Conservation (phyloP, 2,113 vertebrate species). For the Hoplias malabaricus region DNA sequence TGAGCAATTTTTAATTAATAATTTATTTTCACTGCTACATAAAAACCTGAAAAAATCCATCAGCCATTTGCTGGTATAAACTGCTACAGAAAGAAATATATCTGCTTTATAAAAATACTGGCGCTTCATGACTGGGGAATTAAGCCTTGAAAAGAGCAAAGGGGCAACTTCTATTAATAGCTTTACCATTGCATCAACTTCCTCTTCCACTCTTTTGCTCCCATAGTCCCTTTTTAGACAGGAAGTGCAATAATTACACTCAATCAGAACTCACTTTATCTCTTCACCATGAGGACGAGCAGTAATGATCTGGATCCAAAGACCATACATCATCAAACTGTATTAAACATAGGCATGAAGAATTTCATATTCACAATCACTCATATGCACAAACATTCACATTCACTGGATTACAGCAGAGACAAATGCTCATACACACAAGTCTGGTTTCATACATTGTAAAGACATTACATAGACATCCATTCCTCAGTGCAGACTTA, state of each 20-base stretch:
- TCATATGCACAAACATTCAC: slow-evolving; percentile 39
- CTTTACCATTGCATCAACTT: not conserved
- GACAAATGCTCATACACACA: slow-evolving; percentile 12
- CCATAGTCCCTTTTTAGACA: not conserved
- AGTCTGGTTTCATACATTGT: too few species aligned
- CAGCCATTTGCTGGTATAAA: too few species aligned
- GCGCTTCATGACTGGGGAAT: not conserved
- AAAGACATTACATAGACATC: too few species aligned
- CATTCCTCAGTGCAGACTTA: too few species aligned
- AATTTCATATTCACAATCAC: slow-evolving; percentile 19
- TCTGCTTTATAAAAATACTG: not conserved
- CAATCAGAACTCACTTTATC: slow-evolving; percentile 6
- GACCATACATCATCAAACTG: slow-evolving; percentile 23
- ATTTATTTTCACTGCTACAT: too few species aligned
- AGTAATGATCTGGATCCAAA: slow-evolving; percentile 35
- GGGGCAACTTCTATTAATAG: too few species aligned
- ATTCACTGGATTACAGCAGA: slow-evolving; percentile 45
- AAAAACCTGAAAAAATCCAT: too few species aligned
- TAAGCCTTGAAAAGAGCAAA: not conserved
- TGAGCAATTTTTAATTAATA: too few species aligned
- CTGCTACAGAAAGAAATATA: too few species aligned
- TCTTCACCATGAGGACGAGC: slow-evolving; percentile 26
- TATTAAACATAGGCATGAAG: not conserved
- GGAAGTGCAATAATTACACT: slow-evolving; percentile 2
- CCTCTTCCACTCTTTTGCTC: not conserved